Evolutionary conservation across 2,797 vertebrate species (phyloP), one percentile per base, ranked within the genome.

Genomic region (Peromyscus melanophrys): DNA sequence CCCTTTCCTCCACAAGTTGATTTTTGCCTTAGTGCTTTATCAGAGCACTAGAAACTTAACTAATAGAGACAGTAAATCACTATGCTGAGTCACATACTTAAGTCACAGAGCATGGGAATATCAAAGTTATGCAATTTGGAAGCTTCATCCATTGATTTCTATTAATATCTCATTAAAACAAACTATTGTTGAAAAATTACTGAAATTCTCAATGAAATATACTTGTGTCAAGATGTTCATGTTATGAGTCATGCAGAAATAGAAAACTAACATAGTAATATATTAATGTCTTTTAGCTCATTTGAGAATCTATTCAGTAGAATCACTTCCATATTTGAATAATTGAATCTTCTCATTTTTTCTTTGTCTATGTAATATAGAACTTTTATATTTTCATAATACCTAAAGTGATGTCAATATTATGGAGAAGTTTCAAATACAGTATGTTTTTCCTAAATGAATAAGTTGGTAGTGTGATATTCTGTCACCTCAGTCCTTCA

Each of bases 101-200:
- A 43, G 27, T 43, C 57, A 43, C 43, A 63, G 81, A 83, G 31
- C 14, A 61, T 11, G 16, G 27, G 43, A 29, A 63, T 63, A 31
- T 19, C 37, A 31, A 83, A 31, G 59, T 46, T 11, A 63, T 63
- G n/a, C 25, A 83, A 63, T 63, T 59, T 63, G 27, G 40, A 83
- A 29, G 2, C 37, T 63, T 83, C 27, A 31, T 71, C 31, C 37
- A 57, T 31, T 46, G 40, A n/a, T 4, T 14, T 23, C 29, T 67
- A 49, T 85, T n/a, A 67, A 13, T 69, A 25, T 25, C 6, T 34
- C 21, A 80, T 80, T 80, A 49, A 67, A 67, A 95, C 34, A 75
- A 89, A 97, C 73, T 92, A 65, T 14, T 59, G 40, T 89, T 40
- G n/a, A 92, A 87, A 61, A 77, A 87, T 83, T 92, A 59, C 37